Conservation (phyloP, 1,140 invertebrate species). For the Aphelenchoides avenae region DNA sequence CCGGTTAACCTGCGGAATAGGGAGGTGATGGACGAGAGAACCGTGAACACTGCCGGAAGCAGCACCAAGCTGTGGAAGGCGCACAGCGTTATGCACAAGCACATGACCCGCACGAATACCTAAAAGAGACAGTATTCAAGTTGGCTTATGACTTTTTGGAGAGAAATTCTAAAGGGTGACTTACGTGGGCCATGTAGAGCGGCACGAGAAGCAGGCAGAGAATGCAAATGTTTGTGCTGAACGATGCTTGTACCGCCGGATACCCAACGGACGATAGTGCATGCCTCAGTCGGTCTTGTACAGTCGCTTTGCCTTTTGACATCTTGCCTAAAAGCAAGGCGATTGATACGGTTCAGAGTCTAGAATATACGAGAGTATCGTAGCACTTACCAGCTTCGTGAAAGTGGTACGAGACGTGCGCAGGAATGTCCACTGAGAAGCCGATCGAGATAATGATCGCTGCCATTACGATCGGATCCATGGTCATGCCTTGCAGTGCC, state of each 20-base stretch:
- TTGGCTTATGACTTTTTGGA: too few species aligned
- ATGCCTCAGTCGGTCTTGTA: conserved; percentile 24
- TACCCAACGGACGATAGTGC: conserved; percentile 69
- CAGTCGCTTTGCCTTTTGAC: not conserved
- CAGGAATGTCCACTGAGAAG: conserved; percentile 50
- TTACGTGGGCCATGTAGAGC: conserved; percentile 72
- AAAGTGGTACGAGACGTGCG: conserved; percentile 46
- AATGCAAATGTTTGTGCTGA: conserved; percentile 83
- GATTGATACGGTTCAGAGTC: too few species aligned
- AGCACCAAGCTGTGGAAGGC: conserved; percentile 41
- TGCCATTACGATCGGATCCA: conserved; percentile 63
- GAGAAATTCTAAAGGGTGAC: conserved; percentile 2
- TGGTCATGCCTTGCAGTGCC: conserved; percentile 54
- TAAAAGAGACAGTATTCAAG: conserved; percentile 25
- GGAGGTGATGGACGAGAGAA: too few species aligned
- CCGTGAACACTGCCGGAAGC: conserved; percentile 44
- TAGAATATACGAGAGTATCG: too few species aligned
- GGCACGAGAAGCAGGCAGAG: conserved; percentile 77
- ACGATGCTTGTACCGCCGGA: conserved; percentile 85
- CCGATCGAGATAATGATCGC: conserved; percentile 63
- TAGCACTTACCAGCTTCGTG: conserved; percentile 25
- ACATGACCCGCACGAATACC: conserved; percentile 49
- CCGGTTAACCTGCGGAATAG: too few species aligned
- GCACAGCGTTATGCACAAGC: conserved; percentile 43
- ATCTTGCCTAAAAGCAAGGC: too few species aligned